Conservation (phyloP, 1,140 invertebrate species). For the Thereuonema tuberculata region DNA sequence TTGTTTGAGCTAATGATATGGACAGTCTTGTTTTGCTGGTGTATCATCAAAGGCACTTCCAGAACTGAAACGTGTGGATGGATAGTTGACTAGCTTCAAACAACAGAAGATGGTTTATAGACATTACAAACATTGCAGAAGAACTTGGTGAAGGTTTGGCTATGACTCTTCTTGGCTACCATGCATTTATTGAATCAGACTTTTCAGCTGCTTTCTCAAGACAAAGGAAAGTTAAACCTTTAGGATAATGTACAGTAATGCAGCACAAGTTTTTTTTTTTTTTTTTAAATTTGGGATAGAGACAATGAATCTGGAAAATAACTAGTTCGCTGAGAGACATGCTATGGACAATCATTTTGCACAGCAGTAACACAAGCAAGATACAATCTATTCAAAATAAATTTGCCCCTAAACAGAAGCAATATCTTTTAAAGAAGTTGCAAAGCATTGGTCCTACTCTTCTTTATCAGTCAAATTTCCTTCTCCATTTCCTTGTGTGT, state of each 20-base stretch:
- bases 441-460: neutral
- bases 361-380: constrained; percentile 4
- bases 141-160: neutral
- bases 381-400: neutral
- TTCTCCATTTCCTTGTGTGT: too few relatives aligned
- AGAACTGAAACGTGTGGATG: neutral
- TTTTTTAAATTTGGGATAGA: neutral
- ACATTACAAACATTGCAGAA: constrained; percentile 1
- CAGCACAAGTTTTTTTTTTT: neutral
- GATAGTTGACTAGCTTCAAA: neutral
- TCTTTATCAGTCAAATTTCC: too few relatives aligned
- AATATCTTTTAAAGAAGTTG: neutral
- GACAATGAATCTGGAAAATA: neutral
- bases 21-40: constrained; percentile 1
- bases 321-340: neutral
- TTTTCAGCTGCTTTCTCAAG: neutral
- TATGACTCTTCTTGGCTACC: neutral
- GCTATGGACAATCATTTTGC: neutral
- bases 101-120: constrained; percentile 3
- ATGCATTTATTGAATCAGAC: neutral
- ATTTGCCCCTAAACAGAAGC: neutral
- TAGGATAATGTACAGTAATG: neutral
- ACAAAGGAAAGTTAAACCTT: neutral
- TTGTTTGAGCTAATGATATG: neutral
- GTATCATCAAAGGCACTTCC: constrained; percentile 4